Base-by-base conservation (phyloP, 2,797 vertebrate genomes). In the Syncerus caffer region DNA sequence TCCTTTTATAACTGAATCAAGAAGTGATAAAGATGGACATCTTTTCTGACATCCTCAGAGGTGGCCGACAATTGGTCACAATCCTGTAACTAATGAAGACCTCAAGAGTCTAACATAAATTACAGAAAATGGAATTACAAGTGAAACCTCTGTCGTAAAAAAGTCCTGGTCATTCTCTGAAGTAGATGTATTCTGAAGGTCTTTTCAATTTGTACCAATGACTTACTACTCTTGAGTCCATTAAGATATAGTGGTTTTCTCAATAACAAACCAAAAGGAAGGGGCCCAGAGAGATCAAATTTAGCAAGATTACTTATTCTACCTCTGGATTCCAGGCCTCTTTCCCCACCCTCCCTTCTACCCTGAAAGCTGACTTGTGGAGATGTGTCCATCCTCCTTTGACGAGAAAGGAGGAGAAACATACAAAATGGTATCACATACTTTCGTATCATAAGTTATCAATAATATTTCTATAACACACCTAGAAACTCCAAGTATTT, bases 1-100 rank as follows among this genome's bases (percentile, higher is more conserved):
- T 79, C 12, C 19, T 91, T 95, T 91, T 60, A 55, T 85, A 88
- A 67, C 71, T 88, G 95, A 87, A 93, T 82, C 76, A 60, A 85
- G 45, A 93, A 80, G 10, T 89, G 93, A 93, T 85, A 93, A 92
- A 85, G 47, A 57, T 17, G 85, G 89, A 83, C 55, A 78, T 90
- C 31, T 93, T 51, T 95, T 64, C 76, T 84, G 25, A 93, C 38
- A 90, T 60, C 60, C 50, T 85, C 55, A 25, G 15, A 8, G n/a
- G 25, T 87, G 31, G 58, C 53, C 21, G 4, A 90, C 85, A 29
- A 82, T 57, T 57, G 85, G 42, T 55, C 96, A 67, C 4, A 53
- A 17, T 79, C 85, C 47, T 96, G 21, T 95, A 89, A 96, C 53
- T 95, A 94, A 97, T 51, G 85, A 97, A 85, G 87, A 93, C 17